Conservation (phyloP, 2,888 invertebrate genomes). For the Bembecia ichneumoniformis region DNA sequence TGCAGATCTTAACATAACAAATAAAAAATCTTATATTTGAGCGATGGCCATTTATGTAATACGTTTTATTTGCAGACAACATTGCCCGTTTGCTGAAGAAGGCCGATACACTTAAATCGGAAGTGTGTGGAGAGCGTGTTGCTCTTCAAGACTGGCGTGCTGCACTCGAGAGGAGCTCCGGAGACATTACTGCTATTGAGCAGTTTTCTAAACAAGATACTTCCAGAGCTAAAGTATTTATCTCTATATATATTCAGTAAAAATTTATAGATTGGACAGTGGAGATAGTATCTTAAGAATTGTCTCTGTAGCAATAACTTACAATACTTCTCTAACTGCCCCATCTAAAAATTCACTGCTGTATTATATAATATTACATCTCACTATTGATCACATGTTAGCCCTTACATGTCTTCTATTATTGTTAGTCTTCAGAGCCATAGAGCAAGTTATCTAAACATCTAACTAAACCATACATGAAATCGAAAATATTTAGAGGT, state of each 20-base stretch:
- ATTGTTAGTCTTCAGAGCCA: not conserved
- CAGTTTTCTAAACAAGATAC: constrained; percentile 81
- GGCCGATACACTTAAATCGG: constrained; percentile 75
- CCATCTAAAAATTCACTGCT: no score
- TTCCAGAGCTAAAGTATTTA: constrained; percentile 72
- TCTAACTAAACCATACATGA: no score
- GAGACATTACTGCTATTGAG: constrained; percentile 79
- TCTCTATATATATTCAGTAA: not conserved
- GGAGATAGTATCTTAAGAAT: not conserved
- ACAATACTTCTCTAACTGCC: not conserved
- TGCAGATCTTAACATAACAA: no score
- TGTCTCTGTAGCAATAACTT: not conserved
- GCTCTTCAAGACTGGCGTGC: constrained; percentile 81
- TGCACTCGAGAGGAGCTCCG: constrained; percentile 76
- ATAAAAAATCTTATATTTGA: no score
- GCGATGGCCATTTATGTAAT: not conserved
- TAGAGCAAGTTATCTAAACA: no score
- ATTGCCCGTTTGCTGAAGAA: constrained; percentile 70
- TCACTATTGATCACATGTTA: no score
- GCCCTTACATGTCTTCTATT: not conserved
- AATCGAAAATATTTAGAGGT: no score
- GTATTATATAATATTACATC: no score
- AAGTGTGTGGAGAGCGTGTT: constrained; percentile 78
- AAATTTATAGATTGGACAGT: no score
- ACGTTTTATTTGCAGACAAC: constrained; percentile 37